phyloP scores from a whole-genome alignment of 2,888 invertebrate genomes.

The Oligia fasciuncula region DNA sequence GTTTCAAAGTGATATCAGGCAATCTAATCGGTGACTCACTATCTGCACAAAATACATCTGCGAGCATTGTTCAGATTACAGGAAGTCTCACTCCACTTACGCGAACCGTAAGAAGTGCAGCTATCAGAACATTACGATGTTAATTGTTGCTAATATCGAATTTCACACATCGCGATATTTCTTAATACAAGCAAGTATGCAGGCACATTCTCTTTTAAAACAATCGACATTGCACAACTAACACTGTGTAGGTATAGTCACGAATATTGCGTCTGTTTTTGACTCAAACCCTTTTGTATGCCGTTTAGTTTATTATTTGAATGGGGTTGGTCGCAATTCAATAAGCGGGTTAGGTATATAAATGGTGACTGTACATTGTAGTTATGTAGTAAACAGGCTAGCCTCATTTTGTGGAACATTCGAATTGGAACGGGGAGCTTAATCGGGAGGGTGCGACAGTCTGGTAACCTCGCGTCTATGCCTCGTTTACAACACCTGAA shows the following conservation, averaged over 20 bases:
- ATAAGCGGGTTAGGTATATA: constrained; percentile 30
- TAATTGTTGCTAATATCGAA: constrained; percentile 53
- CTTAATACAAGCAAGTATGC: constrained; percentile 45
- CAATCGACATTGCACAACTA: constrained; percentile 39
- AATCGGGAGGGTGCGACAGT: constrained; percentile 77
- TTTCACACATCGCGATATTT: constrained; percentile 55
- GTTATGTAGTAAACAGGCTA: constrained; percentile 41
- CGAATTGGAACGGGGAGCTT: constrained; percentile 70
- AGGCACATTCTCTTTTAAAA: constrained; percentile 54
- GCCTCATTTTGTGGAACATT: constrained; percentile 69
- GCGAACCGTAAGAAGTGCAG: constrained; percentile 33
- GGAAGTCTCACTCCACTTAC: constrained; percentile 43
- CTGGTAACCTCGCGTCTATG: constrained; percentile 71
- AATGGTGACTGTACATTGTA: constrained; percentile 28
- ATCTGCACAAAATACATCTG: constrained; percentile 5
- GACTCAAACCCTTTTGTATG: constrained; percentile 26
- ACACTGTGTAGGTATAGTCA: constrained; percentile 20
- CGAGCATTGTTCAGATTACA: constrained; percentile 52
- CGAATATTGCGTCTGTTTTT: constrained; percentile 29
- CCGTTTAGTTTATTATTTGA: constrained; percentile 28
- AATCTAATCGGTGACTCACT: constrained; percentile 51
- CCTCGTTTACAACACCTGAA: constrained; percentile 60
- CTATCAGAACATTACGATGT: constrained; percentile 34
- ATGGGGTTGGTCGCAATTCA: constrained; percentile 50
- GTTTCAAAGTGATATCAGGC: constrained; percentile 40